Base-by-base conservation (phyloP, 2,797 vertebrate genomes). In the Ara ararauna region DNA sequence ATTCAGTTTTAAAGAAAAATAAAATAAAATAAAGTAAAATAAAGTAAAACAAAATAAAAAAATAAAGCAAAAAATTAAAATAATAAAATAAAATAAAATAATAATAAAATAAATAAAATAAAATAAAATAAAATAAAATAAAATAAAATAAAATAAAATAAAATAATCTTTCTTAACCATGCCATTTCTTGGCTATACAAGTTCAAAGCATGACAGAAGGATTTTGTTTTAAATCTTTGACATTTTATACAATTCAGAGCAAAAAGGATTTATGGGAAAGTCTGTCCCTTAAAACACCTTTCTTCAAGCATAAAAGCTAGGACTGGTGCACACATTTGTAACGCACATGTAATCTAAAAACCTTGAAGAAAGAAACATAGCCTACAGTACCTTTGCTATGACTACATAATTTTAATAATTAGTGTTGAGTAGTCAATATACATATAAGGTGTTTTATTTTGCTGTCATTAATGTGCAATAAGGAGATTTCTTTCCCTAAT, bases 271-370 rank as follows among this genome's bases (percentile, higher is more conserved):
- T 22, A 13, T 16, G 18, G 12, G 44, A 79, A 53, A 56, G 1
- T 73, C 45, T 40, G 9, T 36, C 61, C 29, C 4, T 1, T 26
- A 85, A 85, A 62, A 10, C 15, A 42, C 8, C 11, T 74, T 17
- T 50, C 23, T 89, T 78, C 14, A 66, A 26, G 16, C 34, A 60
- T n/a, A 61, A 74, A 77, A 81, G 7, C 12, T 27, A 30, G 32
- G 8, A 81, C 58, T 1, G 1, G 16, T 66, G 22, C 19, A 36
- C 10, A 9, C 0, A 0, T 62, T 66, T 32, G 5, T 22, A 58
- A 78, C 3, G 2, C 9, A 76, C 27, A 23, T 7, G n/a, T 47
- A 10, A 20, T 30, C 21, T n/a, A 34, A 56, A 89, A 89, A 44
- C 3, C 4, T 11, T 68, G 27, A 76, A 73, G 29, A 68, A 67